A percentile compares a stretch with the other conserved stretches of the same genome.
These are phyloP conservation scores for Oostethus manadensis DNA, from an alignment of 2,113 vertebrate species.

Conservation along the genomic window DNA sequence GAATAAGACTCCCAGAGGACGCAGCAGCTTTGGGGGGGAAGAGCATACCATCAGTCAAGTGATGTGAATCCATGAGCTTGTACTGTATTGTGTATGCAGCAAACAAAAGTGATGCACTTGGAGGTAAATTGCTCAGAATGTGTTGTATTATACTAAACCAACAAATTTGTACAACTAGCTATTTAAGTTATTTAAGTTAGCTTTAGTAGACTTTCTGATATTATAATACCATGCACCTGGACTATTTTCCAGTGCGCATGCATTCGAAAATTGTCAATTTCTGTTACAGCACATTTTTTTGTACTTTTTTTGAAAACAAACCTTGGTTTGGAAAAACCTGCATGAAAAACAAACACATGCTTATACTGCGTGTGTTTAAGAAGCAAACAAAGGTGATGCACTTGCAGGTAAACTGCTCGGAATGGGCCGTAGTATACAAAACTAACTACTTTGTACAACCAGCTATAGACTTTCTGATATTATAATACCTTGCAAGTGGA, in stretches of 20 bases:
- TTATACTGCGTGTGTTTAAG: conserved; percentile 23
- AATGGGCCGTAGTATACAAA: conserved; percentile 16
- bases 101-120: conserved; percentile 25
- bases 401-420: conserved; percentile 1
- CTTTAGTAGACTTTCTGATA: no score
- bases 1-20: conserved; percentile 41
- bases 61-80: conserved; percentile 35
- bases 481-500: no score
- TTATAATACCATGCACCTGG: no score
- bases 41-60: conserved; percentile 55
- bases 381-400: conserved; percentile 27
- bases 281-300: no score
- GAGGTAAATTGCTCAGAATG: conserved; percentile 10
- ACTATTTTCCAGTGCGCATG: no score
- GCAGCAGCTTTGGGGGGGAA: conserved; percentile 40
- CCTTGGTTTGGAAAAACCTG: no score
- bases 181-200: no score
- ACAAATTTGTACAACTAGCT: neutral
- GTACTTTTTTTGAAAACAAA: no score
- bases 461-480: neutral
- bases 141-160: conserved; percentile 12
- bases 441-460: neutral
- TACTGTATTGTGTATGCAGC: conserved; percentile 20
- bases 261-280: no score
- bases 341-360: neutral